phyloP scores from a whole-genome alignment of 2,113 vertebrate species.

The Cathartes aura region DNA sequence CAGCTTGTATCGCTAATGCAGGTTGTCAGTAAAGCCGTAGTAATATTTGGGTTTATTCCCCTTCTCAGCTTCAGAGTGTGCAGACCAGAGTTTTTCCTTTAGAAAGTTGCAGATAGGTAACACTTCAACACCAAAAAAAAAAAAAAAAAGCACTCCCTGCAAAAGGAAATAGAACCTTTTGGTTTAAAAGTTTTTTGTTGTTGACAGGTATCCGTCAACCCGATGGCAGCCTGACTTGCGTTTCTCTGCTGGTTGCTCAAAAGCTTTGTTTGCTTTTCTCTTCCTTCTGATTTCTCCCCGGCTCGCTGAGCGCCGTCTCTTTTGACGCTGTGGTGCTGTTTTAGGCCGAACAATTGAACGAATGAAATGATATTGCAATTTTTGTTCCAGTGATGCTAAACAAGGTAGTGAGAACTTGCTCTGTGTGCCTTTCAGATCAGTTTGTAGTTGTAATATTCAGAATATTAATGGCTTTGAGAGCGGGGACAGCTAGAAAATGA shows the following conservation, averaged over 20 bases:
- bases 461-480: conserved; percentile 11
- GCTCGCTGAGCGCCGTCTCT: neutral
- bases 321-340: neutral
- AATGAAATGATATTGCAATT: neutral
- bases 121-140: neutral
- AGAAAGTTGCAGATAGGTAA: neutral
- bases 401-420: neutral
- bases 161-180: neutral
- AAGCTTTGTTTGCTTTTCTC: neutral
- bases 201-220: neutral
- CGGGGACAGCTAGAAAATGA: neutral
- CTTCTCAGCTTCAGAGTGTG: neutral
- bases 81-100: neutral
- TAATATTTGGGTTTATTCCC: accelerated
- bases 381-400: neutral
- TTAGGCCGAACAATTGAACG: neutral
- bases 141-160: neutral
- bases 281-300: neutral
- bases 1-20: accelerated
- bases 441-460: neutral
- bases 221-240: accelerated
- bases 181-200: neutral
- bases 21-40: accelerated
- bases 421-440: neutral
- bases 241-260: neutral